phyloP scores from a whole-genome alignment of 2,113 vertebrate genomes.

The Recurvirostra avosetta region DNA sequence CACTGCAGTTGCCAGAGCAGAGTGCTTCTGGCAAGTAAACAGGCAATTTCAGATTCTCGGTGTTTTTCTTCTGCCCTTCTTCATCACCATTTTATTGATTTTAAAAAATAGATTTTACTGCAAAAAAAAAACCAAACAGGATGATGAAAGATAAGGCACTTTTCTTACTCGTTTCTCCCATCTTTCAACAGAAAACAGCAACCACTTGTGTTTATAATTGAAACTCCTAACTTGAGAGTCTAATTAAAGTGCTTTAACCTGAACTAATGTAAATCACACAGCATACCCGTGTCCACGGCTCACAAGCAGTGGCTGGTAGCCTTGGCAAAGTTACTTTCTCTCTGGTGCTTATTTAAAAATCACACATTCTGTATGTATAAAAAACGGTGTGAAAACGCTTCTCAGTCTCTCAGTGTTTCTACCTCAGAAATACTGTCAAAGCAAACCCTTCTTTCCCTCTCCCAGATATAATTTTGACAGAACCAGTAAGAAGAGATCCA shows the following conservation, averaged over 20 bases:
- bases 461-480: background rate
- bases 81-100: background rate
- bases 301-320: background rate
- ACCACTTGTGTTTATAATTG: background rate
- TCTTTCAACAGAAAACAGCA: background rate
- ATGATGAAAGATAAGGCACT: background rate
- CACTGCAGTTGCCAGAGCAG: background rate
- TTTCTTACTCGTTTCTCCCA: background rate
- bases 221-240: background rate
- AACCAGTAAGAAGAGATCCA: background rate
- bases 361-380: background rate
- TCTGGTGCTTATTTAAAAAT: conserved; percentile 10
- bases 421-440: conserved; percentile 21
- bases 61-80: background rate
- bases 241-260: background rate
- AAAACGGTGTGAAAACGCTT: conserved; percentile 10
- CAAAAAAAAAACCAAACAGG: background rate
- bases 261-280: background rate
- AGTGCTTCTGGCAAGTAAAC: background rate
- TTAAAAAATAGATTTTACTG: background rate
- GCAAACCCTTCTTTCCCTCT: background rate
- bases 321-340: background rate
- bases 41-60: background rate
- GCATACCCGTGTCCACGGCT: background rate
- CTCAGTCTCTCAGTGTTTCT: background rate